A percentile compares a stretch with the other conserved stretches of the same genome.
Conservation (phyloP, 35 echinoderm and acorn worm species). For the Apostichopus japonicus region DNA sequence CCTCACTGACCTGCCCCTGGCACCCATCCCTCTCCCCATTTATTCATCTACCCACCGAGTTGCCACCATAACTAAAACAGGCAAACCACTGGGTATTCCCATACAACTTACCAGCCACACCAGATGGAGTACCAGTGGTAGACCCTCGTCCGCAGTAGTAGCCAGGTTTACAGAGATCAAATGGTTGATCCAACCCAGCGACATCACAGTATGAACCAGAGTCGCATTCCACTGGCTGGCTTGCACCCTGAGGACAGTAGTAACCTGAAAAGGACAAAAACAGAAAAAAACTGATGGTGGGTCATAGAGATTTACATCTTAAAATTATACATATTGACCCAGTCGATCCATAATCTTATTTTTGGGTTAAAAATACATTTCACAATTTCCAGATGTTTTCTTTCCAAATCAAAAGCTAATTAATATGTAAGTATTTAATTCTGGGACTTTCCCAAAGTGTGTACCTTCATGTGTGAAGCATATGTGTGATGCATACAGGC, state of each 20-base stretch:
- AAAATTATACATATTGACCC: neutral
- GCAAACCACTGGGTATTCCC: neutral
- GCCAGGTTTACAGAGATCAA: conserved; percentile 73
- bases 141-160: conserved; percentile 82
- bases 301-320: neutral
- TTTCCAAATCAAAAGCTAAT: too few relatives aligned
- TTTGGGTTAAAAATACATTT: too few relatives aligned
- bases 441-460: too few relatives aligned
- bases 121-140: conserved; percentile 69
- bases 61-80: neutral
- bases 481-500: too few relatives aligned
- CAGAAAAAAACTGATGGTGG: neutral
- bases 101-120: conserved; percentile 47
- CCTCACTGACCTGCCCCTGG: neutral
- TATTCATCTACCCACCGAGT: neutral
- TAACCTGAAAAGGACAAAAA: conserved; percentile 65
- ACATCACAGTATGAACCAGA: conserved; percentile 83
- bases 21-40: neutral
- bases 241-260: conserved; percentile 85
- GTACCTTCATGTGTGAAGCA: too few relatives aligned
- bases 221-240: conserved; percentile 74
- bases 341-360: too few relatives aligned
- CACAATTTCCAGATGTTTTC: too few relatives aligned
- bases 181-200: conserved; percentile 43
- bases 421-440: too few relatives aligned